A percentile compares a stretch with the other conserved stretches of the same genome.
Evolutionary conservation across 1,140 invertebrate genomes (phyloP).

Genomic region (Mercenaria mercenaria): DNA sequence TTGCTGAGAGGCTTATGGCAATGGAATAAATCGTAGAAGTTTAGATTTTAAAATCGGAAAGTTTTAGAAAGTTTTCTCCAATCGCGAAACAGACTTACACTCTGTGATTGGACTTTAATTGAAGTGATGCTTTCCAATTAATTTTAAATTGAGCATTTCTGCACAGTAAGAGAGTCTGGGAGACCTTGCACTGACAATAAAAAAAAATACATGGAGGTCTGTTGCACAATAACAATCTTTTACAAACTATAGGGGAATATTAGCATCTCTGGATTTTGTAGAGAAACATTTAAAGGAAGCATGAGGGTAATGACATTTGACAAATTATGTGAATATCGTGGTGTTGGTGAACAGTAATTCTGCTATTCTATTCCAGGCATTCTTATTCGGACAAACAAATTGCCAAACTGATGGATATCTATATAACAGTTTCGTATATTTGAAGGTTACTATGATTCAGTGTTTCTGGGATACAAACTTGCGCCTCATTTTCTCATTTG

Average conservation of each 20-base stretch:
- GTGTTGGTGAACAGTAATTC: neutral
- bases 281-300: neutral
- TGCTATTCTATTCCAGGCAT: neutral
- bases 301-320: neutral
- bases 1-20: slow-evolving; percentile 47
- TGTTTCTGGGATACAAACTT: neutral
- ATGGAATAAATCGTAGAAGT: slow-evolving; percentile 18
- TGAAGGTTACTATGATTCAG: slow-evolving; percentile 12
- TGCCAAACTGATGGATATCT: neutral
- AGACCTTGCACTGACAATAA: neutral
- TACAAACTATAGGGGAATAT: neutral
- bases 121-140: slow-evolving; percentile 40
- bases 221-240: neutral
- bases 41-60: neutral
- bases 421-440: slow-evolving; percentile 2
- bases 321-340: slow-evolving; percentile 21
- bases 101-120: slow-evolving; percentile 55
- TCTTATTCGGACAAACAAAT: slow-evolving; percentile 32
- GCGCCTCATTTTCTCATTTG: neutral
- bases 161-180: neutral
- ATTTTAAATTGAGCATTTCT: slow-evolving; percentile 56
- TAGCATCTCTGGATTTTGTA: neutral
- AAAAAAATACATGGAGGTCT: neutral
- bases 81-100: slow-evolving; percentile 9
- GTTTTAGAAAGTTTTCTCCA: slow-evolving; percentile 5